Percentiles rank a stretch among this genome's conserved stretches.
These are phyloP conservation scores for Reinhardtius hippoglossoides DNA, from an alignment of 2,113 vertebrate genomes.

Conservation along the genomic window DNA sequence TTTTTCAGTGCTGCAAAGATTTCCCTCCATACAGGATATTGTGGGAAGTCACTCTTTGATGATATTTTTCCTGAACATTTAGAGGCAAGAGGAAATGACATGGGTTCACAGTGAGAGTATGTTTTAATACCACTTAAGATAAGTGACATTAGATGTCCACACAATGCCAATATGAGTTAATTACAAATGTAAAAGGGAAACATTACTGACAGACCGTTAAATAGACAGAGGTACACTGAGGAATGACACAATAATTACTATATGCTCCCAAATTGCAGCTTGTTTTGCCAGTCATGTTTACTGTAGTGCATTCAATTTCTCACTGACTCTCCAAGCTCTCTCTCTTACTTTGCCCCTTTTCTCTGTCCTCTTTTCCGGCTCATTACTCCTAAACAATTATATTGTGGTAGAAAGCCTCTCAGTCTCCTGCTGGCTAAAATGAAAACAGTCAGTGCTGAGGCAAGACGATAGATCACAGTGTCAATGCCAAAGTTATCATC, in stretches of 20 bases:
- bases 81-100: neutral
- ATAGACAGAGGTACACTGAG: constrained; percentile 14
- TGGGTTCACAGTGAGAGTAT: neutral
- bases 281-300: constrained; percentile 65
- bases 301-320: constrained; percentile 35
- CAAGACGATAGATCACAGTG: constrained; percentile 72
- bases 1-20: neutral
- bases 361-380: constrained; percentile 71
- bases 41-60: neutral
- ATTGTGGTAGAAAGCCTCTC: constrained; percentile 68
- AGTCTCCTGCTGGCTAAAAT: constrained; percentile 71
- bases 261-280: constrained; percentile 38
- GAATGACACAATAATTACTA: constrained; percentile 44
- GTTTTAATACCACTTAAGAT: neutral
- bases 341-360: constrained; percentile 47
- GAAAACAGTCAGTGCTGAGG: constrained; percentile 65
- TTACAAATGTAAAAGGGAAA: constrained; percentile 8
- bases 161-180: constrained; percentile 5
- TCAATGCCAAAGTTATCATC: constrained; percentile 79
- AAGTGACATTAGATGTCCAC: neutral
- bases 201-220: constrained; percentile 8
- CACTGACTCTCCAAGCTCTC: constrained; percentile 40
- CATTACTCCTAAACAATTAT: constrained; percentile 80
- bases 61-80: neutral
- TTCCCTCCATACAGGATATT: neutral